phyloP scores from a whole-genome alignment of 2,113 vertebrate species.

The Phalacrocorax pelagicus region DNA sequence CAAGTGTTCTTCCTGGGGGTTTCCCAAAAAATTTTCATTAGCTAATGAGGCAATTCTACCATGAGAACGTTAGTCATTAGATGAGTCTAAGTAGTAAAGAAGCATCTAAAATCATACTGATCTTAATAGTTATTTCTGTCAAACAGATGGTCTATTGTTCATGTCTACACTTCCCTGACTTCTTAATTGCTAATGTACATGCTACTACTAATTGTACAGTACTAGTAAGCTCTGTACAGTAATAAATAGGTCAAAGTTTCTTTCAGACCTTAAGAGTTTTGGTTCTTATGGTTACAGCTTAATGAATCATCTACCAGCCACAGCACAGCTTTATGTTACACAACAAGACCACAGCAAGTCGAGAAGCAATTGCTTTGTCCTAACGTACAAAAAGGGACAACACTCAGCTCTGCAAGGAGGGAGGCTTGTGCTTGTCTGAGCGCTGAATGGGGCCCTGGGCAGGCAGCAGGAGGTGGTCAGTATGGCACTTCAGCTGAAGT shows the following conservation, averaged over 20 bases:
- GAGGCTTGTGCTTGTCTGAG: not conserved
- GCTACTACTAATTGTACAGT: conserved; percentile 66
- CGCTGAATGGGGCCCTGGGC: not conserved
- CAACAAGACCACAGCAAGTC: not conserved
- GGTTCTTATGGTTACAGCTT: not conserved
- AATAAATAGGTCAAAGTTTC: conserved; percentile 39
- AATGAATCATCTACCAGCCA: not conserved
- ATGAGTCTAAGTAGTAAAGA: conserved; percentile 29
- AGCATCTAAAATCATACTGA: conserved; percentile 40
- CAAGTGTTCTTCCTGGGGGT: conserved; percentile 48
- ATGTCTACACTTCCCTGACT: conserved; percentile 50
- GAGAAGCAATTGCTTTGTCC: not conserved
- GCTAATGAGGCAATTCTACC: conserved; percentile 26
- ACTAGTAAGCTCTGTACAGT: conserved; percentile 42
- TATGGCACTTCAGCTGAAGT: not conserved
- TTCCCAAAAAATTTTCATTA: conserved; percentile 65
- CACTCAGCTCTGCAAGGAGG: not conserved
- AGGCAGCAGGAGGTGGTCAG: not conserved
- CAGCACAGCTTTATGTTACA: not conserved
- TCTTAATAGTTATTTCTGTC: conserved; percentile 63
- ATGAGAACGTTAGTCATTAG: conserved; percentile 54
- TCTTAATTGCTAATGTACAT: conserved; percentile 68
- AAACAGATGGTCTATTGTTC: conserved; percentile 73
- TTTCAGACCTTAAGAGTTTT: conserved; percentile 10
- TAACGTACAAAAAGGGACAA: not conserved